Evolutionary conservation across 2,888 invertebrate genomes (phyloP).

Genomic region (Amphipoea lucens): DNA sequence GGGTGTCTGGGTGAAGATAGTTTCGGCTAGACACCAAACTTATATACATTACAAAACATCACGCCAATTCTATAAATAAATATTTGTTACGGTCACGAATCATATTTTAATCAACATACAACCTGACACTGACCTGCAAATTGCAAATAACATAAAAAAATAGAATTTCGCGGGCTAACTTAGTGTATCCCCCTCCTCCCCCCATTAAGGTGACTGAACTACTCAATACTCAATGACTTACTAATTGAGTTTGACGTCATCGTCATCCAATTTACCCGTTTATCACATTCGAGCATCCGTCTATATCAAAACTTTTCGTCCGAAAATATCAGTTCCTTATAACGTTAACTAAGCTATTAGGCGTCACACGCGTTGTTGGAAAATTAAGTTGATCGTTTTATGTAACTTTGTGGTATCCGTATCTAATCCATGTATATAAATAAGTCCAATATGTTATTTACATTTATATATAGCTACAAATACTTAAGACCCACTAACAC

Average conservation of each 20-base stretch:
- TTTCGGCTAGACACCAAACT: neutral
- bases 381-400: slow-evolving; percentile 27
- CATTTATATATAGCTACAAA: neutral
- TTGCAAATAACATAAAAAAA: too few species aligned
- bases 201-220: slow-evolving; percentile 38
- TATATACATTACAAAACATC: neutral
- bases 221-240: slow-evolving; percentile 28
- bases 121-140: too few species aligned
- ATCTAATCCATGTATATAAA: neutral
- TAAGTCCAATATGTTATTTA: slow-evolving; percentile 2
- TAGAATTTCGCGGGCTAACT: too few species aligned
- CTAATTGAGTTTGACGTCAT: slow-evolving; percentile 24
- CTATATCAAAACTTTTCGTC: neutral
- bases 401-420: slow-evolving; percentile 28
- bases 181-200: too few species aligned
- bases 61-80: neutral
- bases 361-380: slow-evolving; percentile 29
- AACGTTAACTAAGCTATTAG: neutral
- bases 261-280: slow-evolving; percentile 31
- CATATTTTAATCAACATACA: too few species aligned
- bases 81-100: too few species aligned
- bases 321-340: neutral
- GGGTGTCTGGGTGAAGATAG: slow-evolving; percentile 6
- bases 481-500: neutral
- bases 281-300: slow-evolving; percentile 15